Percentiles rank a stretch among this genome's conserved stretches.
These are phyloP conservation scores for Lepilemur septentrionalis DNA, from an alignment of 2,797 vertebrate species.

Conservation along the genomic window DNA sequence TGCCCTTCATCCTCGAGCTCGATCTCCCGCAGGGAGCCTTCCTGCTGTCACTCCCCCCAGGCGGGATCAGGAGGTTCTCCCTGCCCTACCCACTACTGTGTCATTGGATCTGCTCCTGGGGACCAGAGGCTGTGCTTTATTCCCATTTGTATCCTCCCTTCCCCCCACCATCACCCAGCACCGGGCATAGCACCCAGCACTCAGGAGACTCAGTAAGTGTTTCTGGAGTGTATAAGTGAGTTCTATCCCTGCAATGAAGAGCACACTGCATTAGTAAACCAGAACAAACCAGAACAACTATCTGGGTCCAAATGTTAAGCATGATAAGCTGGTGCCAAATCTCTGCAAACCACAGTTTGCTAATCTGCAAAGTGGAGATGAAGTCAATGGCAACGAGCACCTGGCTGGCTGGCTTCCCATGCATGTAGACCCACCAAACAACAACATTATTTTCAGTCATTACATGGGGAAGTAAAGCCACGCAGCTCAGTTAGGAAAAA, in stretches of 20 bases:
- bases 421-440: not conserved
- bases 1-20: not conserved
- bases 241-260: not conserved
- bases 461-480: not conserved
- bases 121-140: not conserved
- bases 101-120: not conserved
- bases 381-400: too few relatives aligned
- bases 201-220: not conserved
- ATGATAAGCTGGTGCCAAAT: not conserved
- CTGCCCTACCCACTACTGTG: not conserved
- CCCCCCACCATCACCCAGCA: not conserved
- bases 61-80: not conserved
- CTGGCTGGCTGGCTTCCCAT: not conserved
- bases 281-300: not conserved
- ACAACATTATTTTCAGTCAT: not conserved
- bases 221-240: not conserved
- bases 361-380: not conserved
- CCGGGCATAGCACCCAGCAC: accelerated
- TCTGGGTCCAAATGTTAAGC: not conserved
- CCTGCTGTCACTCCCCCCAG: not conserved
- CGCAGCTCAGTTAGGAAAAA: not conserved
- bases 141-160: not conserved
- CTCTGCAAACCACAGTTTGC: not conserved
- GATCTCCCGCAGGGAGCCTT: not conserved
- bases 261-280: not conserved